Base-by-base conservation (phyloP, 2,888 invertebrate species). In the Apotomis capreana region DNA sequence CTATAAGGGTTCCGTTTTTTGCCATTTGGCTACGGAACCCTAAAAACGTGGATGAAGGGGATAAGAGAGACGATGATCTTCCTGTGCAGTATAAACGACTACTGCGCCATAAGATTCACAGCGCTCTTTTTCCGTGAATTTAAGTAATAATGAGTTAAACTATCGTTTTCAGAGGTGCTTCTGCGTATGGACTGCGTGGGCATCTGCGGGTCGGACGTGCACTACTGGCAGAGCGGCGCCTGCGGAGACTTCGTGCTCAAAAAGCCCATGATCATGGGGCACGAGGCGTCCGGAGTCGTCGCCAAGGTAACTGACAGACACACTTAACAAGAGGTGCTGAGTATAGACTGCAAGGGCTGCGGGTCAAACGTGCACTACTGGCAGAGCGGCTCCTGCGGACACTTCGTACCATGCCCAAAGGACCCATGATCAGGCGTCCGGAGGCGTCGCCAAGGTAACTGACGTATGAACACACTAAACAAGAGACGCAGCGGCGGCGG, bases 181-280 rank as follows among this genome's bases (percentile, higher is more conserved):
- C 87, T 99, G 15, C 95, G 95, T 78, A 98, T 99, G 97, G 96
- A 96, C 84, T 96, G 96, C 77, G 98, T 99, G 60, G 99, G 99
- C n/a, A 99, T 99, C 82, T 99, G 99, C 87, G 99, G 99, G 0
- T 97, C 97, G 0, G 99, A 99, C 89, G 97, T 99, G 5, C 98
- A 98, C 89, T 99, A 99, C 90, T 95, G 97, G 91, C 95, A 95
- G 51, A 91, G 95, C 76, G 99, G 99, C 9, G 88, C 94, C 15
- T 98, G 98, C 84, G 99, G 98, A 0, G 95, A 96, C 84, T 99
- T 98, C 85, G 92, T 98, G 46, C 94, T 99, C 0, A 94, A 95
- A 74, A 94, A 95, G 63, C 99, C 99, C 8, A 98, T 99, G 98
- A 94, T 99, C 46, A 96, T 99, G 84, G 99, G 99, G 0, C 99